Percentiles rank a stretch among this genome's conserved stretches.
Evolutionary conservation across 2,113 vertebrate genomes (phyloP).

Genomic region (Cyanistes caeruleus): DNA sequence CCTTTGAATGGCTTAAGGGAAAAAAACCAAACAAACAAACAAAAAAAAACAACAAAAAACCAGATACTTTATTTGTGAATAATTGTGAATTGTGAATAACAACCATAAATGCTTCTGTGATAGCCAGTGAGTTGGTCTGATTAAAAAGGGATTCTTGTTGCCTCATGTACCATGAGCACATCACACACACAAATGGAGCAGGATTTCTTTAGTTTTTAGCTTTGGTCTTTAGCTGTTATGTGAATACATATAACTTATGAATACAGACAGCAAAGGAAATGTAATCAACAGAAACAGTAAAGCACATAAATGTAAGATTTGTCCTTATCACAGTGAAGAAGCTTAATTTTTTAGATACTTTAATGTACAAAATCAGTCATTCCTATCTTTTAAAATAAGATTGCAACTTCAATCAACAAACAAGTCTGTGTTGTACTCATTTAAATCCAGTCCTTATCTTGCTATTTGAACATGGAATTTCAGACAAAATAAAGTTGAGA

Average conservation of each 20-base stretch:
- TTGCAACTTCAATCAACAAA: not conserved
- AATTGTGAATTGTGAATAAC: not conserved
- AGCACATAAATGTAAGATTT: not conserved
- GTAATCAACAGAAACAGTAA: not conserved
- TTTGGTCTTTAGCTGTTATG: not conserved
- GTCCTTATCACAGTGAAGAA: conserved; percentile 5
- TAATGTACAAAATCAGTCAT: not conserved
- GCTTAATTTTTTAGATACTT: not conserved
- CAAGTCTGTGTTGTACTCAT: not conserved
- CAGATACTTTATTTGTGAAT: not conserved
- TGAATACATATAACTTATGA: not conserved
- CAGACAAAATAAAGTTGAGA: not conserved
- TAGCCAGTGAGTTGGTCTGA: not conserved
- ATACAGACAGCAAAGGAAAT: not conserved
- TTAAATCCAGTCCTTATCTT: not conserved
- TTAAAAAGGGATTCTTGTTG: not conserved
- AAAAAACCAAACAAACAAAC: no score
- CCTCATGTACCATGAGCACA: not conserved
- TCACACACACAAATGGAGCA: not conserved
- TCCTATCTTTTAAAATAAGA: conserved; percentile 6
- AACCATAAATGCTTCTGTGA: not conserved
- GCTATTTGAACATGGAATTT: not conserved
- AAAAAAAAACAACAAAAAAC: no score
- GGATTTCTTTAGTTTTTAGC: not conserved
- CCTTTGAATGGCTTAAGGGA: not conserved